Percentiles rank a stretch among this genome's conserved stretches.
Evolutionary conservation across 2,113 vertebrate genomes (phyloP).

Genomic region (Morone saxatilis): DNA sequence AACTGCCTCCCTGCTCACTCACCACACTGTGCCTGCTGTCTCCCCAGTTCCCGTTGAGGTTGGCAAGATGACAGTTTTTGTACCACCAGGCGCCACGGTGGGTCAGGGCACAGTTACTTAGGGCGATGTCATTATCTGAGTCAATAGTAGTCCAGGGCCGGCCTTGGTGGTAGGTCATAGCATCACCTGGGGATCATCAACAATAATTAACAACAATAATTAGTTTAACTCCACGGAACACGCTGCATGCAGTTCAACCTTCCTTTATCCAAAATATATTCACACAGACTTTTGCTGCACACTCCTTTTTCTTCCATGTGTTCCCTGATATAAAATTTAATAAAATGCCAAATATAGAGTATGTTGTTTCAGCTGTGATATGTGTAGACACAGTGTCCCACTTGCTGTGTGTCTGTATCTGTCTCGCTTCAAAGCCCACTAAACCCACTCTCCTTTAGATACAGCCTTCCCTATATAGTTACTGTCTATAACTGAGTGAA

Average conservation of each 20-base stretch:
- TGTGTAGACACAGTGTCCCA: slow-evolving; percentile 25
- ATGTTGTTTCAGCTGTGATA: slow-evolving; percentile 40
- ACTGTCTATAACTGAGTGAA: slow-evolving; percentile 39
- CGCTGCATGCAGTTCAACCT: neutral
- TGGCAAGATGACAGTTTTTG: slow-evolving; percentile 93
- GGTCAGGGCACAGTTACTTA: slow-evolving; percentile 90
- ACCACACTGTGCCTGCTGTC: slow-evolving; percentile 90
- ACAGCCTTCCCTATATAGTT: slow-evolving; percentile 10
- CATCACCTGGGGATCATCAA: slow-evolving; percentile 85
- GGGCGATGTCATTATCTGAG: slow-evolving; percentile 90
- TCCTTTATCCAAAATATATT: neutral
- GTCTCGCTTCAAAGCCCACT: slow-evolving; percentile 44
- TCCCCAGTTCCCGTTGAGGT: slow-evolving; percentile 88
- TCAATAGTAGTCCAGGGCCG: slow-evolving; percentile 90
- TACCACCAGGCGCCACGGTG: slow-evolving; percentile 92
- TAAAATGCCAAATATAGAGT: slow-evolving; percentile 47
- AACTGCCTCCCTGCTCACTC: slow-evolving; percentile 56
- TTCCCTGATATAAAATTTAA: slow-evolving; percentile 30
- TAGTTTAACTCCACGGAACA: neutral
- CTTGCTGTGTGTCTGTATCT: slow-evolving; percentile 38
- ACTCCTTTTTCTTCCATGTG: neutral
- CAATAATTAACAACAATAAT: neutral
- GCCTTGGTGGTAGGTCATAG: slow-evolving; percentile 90
- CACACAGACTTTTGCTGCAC: neutral
- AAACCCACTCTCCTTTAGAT: slow-evolving; percentile 19